Evolutionary conservation across 2,888 invertebrate species (phyloP).

Genomic region (Cosmopolites sordidus): DNA sequence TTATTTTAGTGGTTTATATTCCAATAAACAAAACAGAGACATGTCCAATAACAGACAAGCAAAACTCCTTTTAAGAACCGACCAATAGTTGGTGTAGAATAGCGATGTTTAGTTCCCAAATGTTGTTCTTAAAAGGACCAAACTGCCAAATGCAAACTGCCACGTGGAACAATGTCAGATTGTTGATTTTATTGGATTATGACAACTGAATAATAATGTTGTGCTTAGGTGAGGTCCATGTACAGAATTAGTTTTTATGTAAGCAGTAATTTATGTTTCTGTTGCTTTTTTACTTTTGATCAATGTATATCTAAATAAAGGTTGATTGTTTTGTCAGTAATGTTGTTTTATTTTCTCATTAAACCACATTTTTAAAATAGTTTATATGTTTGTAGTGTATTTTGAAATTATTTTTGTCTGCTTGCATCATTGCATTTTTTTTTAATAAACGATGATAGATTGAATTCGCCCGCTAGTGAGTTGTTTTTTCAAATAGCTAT

Average conservation of each 20-base stretch:
- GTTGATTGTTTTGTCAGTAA: conserved; percentile 25
- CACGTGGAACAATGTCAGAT: neutral
- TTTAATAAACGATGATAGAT: too few relatives aligned
- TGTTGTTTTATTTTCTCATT: conserved; percentile 9
- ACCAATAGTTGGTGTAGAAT: too few relatives aligned
- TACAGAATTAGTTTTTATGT: conserved; percentile 38
- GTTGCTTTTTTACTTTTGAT: conserved; percentile 39
- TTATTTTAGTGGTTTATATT: conserved; percentile 13
- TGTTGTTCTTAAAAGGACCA: neutral
- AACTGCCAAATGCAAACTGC: neutral
- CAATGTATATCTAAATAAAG: conserved; percentile 41
- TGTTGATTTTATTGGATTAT: conserved; percentile 16
- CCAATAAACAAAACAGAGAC: conserved; percentile 9
- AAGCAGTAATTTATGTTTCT: conserved; percentile 42
- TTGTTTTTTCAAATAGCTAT: too few relatives aligned
- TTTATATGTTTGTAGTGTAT: conserved; percentile 1
- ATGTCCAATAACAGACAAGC: neutral
- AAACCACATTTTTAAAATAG: neutral
- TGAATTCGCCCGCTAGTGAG: too few relatives aligned
- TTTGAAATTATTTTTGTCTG: too few relatives aligned
- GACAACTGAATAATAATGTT: conserved; percentile 12
- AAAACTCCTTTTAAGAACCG: too few relatives aligned
- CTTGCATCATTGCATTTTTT: too few relatives aligned
- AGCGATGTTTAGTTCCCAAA: neutral
- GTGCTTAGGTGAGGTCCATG: conserved; percentile 26